Percentiles rank a stretch among this genome's conserved stretches.
Conservation (phyloP, 2,797 vertebrate genomes). For the Enteromius afrohamiltoni region DNA sequence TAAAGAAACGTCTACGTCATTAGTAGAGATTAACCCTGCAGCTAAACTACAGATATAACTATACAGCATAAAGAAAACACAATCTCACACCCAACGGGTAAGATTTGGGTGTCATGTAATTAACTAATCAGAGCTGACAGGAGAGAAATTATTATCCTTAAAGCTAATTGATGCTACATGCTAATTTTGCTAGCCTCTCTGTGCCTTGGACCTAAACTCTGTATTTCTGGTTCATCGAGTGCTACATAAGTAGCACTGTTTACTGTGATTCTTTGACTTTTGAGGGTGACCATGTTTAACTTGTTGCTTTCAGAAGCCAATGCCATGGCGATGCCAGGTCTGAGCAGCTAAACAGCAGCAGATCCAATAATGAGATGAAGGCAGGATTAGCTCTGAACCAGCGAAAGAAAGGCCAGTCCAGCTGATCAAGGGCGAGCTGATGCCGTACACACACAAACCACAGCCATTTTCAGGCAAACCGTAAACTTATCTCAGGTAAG, state of each 20-base stretch:
- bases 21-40: background rate
- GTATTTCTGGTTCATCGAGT: background rate
- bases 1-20: constrained; percentile 9
- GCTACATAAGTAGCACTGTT: background rate
- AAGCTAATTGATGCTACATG: background rate
- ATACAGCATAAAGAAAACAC: background rate
- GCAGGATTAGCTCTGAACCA: constrained; percentile 49
- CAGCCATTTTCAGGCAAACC: background rate
- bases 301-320: constrained; percentile 29
- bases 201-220: background rate
- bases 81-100: background rate
- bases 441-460: constrained; percentile 16
- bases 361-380: constrained; percentile 62
- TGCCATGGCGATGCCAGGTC: background rate
- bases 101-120: constrained; percentile 9
- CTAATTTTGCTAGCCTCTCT: background rate
- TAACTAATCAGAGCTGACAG: constrained; percentile 13
- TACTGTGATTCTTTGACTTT: constrained; percentile 41
- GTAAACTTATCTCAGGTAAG: constrained; percentile 41
- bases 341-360: constrained; percentile 55
- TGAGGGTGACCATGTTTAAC: background rate
- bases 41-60: background rate
- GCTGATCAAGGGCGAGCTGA: constrained; percentile 41
- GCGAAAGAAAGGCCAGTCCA: constrained; percentile 14
- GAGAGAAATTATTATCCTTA: background rate